Evolutionary conservation across 2,113 vertebrate species (phyloP), one percentile per base, ranked within the genome.

Genomic region (Mastomys coucha): DNA sequence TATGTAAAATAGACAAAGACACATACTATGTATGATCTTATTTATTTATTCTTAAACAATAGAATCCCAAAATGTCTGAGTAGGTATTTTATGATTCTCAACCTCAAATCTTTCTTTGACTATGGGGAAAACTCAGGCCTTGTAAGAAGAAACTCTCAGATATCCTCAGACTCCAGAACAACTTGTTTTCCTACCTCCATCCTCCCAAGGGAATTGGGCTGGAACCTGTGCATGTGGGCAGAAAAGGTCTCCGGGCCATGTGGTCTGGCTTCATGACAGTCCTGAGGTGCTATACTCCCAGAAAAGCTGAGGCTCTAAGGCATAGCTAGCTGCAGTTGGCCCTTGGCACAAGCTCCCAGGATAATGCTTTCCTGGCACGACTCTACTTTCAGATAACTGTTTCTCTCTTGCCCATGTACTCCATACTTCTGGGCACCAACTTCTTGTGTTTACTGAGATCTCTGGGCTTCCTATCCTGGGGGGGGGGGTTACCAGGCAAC

Each of bases 11-110:
- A 70, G 51, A 20, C 58, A 82, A 36, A 80, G 33, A 72, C 63
- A 88, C 70, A 87, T 51, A 60, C 16, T 7, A 13, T 36, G 63
- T 67, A 42, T 72, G 36, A 51, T 26, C 39, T 91, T 75, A 60
- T n/a, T 86, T 80, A 70, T 58, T 91, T 56, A 39, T 58, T 89
- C 81, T 63, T 56, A 87, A 86, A 75, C 33, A 70, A 39, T 11
- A 70, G 78, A 84, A 77, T 82, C 28, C 36, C 17, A 51, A 91
- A 51, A 36, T 36, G 36, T 78, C 49, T 33, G 63, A 93, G n/a
- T 51, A 3, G 78, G 31, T 39, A 16, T 17, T 69, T 69, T 24
- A 58, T 28, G 36, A 63, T 24, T 13, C 51, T 36, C 4, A 28
- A 42, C 36, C 56, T 31, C 33, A 45, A 4, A 39, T 51, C 33